A percentile compares a stretch with the other conserved stretches of the same genome.
These are phyloP conservation scores for Chloroclysta siterata DNA, from an alignment of 2,888 invertebrate genomes.

Conservation along the genomic window DNA sequence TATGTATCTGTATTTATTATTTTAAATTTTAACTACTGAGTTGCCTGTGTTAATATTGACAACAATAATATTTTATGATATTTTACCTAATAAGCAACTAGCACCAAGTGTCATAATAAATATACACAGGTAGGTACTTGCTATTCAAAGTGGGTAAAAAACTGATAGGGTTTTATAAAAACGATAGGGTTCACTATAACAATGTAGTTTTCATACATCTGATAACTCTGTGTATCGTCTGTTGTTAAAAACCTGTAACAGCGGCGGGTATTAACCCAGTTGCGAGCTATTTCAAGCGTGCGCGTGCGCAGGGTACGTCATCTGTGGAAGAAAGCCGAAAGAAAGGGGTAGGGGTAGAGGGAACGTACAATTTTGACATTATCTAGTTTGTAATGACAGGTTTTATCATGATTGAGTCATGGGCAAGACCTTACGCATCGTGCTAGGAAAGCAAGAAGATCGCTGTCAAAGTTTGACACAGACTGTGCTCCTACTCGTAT, in stretches of 20 bases:
- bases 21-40: too few relatives aligned
- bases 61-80: too few relatives aligned
- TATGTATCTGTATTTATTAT: too few relatives aligned
- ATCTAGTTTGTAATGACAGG: neutral
- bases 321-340: conserved; percentile 5
- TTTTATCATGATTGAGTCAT: too few relatives aligned
- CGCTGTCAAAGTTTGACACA: too few relatives aligned
- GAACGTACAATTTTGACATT: neutral
- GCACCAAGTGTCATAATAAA: too few relatives aligned
- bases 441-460: too few relatives aligned
- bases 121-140: too few relatives aligned
- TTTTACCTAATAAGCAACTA: too few relatives aligned
- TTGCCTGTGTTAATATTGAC: too few relatives aligned
- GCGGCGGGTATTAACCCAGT: conserved; percentile 66
- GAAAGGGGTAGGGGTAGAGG: conserved; percentile 26
- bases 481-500: too few relatives aligned
- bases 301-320: conserved; percentile 43
- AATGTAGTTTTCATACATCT: conserved; percentile 3
- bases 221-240: conserved; percentile 39
- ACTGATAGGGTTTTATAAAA: neutral
- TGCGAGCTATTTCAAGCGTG: conserved; percentile 60
- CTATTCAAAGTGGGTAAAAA: neutral
- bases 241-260: conserved; percentile 56
- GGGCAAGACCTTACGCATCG: too few relatives aligned
- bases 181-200: neutral